Percentiles rank a stretch among this genome's conserved stretches.
Conservation (phyloP, 1,140 invertebrate species). For the Maniola jurtina region DNA sequence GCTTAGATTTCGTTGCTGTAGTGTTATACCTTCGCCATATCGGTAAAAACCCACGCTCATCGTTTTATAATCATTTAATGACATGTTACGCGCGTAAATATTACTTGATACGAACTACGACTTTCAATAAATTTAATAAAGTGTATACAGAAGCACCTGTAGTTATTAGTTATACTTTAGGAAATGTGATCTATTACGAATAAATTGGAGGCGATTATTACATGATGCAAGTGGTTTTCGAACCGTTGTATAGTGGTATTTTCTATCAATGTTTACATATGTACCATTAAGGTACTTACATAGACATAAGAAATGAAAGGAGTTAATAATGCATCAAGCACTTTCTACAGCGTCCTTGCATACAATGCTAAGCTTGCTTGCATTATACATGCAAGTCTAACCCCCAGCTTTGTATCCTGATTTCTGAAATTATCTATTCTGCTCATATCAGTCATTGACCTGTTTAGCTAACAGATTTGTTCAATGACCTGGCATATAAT, state of each 20-base stretch:
- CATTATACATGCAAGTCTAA: too few species aligned
- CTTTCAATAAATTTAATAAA: not conserved
- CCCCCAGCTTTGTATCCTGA: too few species aligned
- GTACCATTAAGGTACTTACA: not conserved
- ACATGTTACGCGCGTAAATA: conserved; percentile 1
- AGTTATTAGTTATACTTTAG: not conserved
- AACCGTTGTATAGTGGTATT: not conserved
- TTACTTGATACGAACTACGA: not conserved
- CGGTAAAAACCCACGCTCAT: conserved; percentile 18
- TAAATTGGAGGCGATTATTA: not conserved
- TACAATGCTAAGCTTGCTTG: too few species aligned
- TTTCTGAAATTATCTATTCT: too few species aligned
- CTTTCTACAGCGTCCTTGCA: not conserved
- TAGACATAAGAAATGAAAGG: too few species aligned
- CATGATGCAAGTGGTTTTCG: not conserved
- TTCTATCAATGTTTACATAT: not conserved
- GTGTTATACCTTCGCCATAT: conserved; percentile 19
- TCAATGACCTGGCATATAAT: too few species aligned
- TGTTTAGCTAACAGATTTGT: too few species aligned
- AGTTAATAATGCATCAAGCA: too few species aligned
- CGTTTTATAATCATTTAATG: conserved; percentile 5
- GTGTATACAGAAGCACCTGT: not conserved
- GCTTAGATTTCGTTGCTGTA: conserved; percentile 27
- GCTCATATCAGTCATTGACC: too few species aligned
- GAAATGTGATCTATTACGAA: not conserved